Evolutionary conservation across 1,140 invertebrate genomes (phyloP).

Genomic region (Drosophila setifemur): DNA sequence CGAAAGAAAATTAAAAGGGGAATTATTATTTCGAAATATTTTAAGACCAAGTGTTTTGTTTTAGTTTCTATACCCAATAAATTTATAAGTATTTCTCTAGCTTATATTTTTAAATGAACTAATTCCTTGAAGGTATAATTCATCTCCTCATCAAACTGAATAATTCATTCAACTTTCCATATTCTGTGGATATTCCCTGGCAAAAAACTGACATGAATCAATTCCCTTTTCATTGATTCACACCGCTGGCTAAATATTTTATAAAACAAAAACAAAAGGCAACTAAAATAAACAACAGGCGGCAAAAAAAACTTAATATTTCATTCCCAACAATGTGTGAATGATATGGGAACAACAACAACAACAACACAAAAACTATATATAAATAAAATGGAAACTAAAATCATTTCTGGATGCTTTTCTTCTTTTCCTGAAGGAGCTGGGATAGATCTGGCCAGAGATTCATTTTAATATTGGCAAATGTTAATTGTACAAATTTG

Average conservation of each 20-base stretch:
- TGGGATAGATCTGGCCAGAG: no score
- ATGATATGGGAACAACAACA: slow-evolving; percentile 55
- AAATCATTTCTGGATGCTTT: no score
- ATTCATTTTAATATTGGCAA: slow-evolving; percentile 34
- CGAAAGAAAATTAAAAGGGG: no score
- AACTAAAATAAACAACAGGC: slow-evolving; percentile 54
- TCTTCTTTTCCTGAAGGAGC: slow-evolving; percentile 2
- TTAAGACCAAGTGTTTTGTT: no score
- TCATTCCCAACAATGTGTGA: slow-evolving; percentile 68
- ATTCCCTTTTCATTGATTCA: slow-evolving; percentile 1
- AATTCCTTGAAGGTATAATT: no score
- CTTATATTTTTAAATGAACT: no score
- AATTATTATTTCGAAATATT: no score
- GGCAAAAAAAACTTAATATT: slow-evolving; percentile 58
- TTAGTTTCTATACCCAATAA: no score
- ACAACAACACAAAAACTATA: slow-evolving; percentile 42
- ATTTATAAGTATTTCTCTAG: no score
- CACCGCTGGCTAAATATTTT: neutral
- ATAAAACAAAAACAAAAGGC: slow-evolving; percentile 2
- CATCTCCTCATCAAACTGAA: no score
- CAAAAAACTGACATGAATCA: neutral
- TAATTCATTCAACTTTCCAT: neutral
- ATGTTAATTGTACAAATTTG: slow-evolving; percentile 39
- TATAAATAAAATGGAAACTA: slow-evolving; percentile 55
- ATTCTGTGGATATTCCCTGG: neutral